Evolutionary conservation across 1,140 invertebrate species (phyloP), one percentile per base, ranked within the genome.

Genomic region (Aphelinus certus): DNA sequence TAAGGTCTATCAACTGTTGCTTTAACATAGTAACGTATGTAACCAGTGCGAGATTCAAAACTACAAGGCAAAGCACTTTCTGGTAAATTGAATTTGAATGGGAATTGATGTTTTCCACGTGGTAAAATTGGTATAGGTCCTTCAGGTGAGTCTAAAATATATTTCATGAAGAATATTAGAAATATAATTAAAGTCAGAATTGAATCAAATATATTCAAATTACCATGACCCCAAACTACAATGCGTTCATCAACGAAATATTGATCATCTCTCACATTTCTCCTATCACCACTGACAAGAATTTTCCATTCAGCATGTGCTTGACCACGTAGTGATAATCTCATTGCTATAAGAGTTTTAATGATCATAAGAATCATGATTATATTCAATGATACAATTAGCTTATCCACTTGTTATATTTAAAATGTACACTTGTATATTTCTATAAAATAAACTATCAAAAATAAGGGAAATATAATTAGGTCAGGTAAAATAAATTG

Each of bases 301-400:
- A 95, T 92, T 87, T 95, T 95, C 94, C 94, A 95, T 86, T 95
- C 94, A 0, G 92, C 93, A 77, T 95, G 93, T 1, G 93, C 94
- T 84, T 94, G 94, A 2, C 94, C 94, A 66, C 94, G 86, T 49
- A 95, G 85, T 10, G 93, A 88, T 10, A 95, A 91, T 60, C 93
- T 88, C 77, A 96, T 93, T 26, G 93, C 94, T 95, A 74, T 73
- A 49, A 72, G 73, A 75, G 10, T 66, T 48, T 60, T 73, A 26
- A 26, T 26, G 26, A 26, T 26, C 26, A 26, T 26, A 26, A 26
- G 26, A 26, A 26, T 26, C 26, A 26, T 26, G 26, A 26, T 26
- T 26, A 26, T 26, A 26, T 26, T 26, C 26, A 26, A 26, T 26
- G 26, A 26, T 26, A 26, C 26, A 26, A 26, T 26, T 26, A 26